phyloP scores from a whole-genome alignment of 92 coral and sea anemone genomes.

The Parazoanthus swiftii region DNA sequence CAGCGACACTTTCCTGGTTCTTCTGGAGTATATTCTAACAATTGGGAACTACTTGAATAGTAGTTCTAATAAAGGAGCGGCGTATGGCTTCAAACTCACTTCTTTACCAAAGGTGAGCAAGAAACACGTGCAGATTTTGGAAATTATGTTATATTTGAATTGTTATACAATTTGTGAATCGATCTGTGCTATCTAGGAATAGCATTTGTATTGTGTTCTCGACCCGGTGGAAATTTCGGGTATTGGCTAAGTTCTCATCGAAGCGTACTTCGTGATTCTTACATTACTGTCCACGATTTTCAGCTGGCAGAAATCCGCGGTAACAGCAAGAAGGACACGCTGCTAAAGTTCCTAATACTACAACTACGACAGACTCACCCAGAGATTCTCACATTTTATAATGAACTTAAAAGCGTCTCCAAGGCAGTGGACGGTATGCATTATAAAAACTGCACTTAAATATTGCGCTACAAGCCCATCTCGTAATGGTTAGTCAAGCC shows the following conservation, averaged over 20 bases:
- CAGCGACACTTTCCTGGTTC: slow-evolving; percentile 72
- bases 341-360: slow-evolving; percentile 69
- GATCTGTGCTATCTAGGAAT: no score
- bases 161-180: not conserved
- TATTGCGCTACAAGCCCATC: not conserved
- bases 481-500: not conserved
- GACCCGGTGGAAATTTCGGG: no score
- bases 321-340: slow-evolving; percentile 72
- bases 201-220: no score
- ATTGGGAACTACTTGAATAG: slow-evolving; percentile 94
- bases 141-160: not conserved
- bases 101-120: slow-evolving; percentile 79
- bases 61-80: slow-evolving; percentile 85
- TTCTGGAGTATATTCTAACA: slow-evolving; percentile 87
- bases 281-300: not conserved
- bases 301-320: slow-evolving; percentile 95
- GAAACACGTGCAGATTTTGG: not conserved
- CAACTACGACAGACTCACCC: slow-evolving; percentile 69
- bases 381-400: slow-evolving; percentile 63
- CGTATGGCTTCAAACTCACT: slow-evolving; percentile 85
- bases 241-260: no score
- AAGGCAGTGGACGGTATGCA: slow-evolving; percentile 80
- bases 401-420: slow-evolving; percentile 69
- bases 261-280: no score
- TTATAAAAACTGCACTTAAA: not conserved